Evolutionary conservation across 2,888 invertebrate genomes (phyloP).

Genomic region (Silvanus unidentatus): DNA sequence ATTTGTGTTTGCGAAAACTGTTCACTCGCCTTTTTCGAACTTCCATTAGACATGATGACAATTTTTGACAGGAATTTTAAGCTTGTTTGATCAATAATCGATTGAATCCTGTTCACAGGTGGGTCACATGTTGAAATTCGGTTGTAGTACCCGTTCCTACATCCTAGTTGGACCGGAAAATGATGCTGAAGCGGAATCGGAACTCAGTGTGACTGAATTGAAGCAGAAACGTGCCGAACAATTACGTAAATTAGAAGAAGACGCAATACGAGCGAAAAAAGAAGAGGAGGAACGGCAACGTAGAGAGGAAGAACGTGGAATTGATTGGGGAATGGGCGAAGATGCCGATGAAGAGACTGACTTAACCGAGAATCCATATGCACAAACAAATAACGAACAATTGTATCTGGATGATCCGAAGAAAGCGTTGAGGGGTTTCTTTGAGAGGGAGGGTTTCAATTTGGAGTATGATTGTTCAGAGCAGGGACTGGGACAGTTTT

Average conservation of each 20-base stretch:
- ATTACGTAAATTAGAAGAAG: slow-evolving; percentile 39
- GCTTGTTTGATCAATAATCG: neutral
- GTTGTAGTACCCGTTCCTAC: slow-evolving; percentile 77
- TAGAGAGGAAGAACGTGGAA: slow-evolving; percentile 63
- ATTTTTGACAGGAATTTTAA: no score
- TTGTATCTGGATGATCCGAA: slow-evolving; percentile 91
- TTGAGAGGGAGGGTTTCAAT: slow-evolving; percentile 84
- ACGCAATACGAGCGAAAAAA: slow-evolving; percentile 47
- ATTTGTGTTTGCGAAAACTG: no score
- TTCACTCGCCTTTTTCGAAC: no score
- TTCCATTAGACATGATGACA: no score
- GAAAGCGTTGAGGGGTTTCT: slow-evolving; percentile 88
- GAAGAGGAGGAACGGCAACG: slow-evolving; percentile 50
- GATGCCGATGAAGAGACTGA: slow-evolving; percentile 85
- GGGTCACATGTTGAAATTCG: slow-evolving; percentile 90
- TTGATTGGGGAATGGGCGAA: slow-evolving; percentile 94
- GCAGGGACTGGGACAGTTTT: slow-evolving; percentile 72
- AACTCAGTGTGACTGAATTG: slow-evolving; percentile 70
- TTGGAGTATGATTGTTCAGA: slow-evolving; percentile 84
- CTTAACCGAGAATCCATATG: slow-evolving; percentile 76
- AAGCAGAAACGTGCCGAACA: slow-evolving; percentile 49
- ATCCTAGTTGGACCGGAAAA: slow-evolving; percentile 79
- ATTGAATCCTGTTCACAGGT: slow-evolving; percentile 45
- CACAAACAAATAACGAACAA: slow-evolving; percentile 77
- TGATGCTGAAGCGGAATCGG: slow-evolving; percentile 82